These are phyloP conservation scores for Campodea augens DNA, from an alignment of 1,140 invertebrate genomes.

Conservation along the genomic window DNA sequence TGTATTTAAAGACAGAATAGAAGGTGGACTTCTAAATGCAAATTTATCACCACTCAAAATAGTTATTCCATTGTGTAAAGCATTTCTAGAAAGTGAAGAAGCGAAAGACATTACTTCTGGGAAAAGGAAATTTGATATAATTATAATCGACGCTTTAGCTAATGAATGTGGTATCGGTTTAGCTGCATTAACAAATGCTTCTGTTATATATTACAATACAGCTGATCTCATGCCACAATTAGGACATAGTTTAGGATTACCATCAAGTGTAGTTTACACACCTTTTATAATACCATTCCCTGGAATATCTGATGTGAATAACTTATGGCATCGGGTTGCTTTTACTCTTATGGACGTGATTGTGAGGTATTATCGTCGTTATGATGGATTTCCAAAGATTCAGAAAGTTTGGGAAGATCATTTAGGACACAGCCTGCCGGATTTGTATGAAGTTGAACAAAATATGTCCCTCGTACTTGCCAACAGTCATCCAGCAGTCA, in stretches of 20 bases:
- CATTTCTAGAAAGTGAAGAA: neutral
- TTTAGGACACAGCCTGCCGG: neutral
- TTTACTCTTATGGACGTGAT: too few species aligned
- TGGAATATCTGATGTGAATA: too few species aligned
- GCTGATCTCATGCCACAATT: neutral
- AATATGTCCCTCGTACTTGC: slow-evolving; percentile 7
- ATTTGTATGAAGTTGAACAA: slow-evolving; percentile 1
- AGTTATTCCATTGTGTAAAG: neutral
- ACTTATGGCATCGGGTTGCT: too few species aligned
- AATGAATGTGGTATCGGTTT: slow-evolving; percentile 13
- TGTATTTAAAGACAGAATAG: neutral
- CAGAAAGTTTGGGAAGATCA: neutral
- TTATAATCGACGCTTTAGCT: slow-evolving; percentile 12
- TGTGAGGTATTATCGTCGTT: neutral
- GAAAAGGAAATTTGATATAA: slow-evolving; percentile 9
- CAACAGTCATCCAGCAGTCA: slow-evolving; percentile 12
- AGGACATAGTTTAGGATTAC: neutral
- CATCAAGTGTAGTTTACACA: neutral
- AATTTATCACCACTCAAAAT: neutral
- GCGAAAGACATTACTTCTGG: neutral
- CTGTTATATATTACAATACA: slow-evolving; percentile 8
- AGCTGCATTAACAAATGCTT: slow-evolving; percentile 8
- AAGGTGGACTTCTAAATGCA: neutral
- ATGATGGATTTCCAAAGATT: slow-evolving; percentile 2
- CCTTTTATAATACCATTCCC: too few species aligned